Evolutionary conservation across 2,113 vertebrate species (phyloP).

Genomic region (Butorides virescens): DNA sequence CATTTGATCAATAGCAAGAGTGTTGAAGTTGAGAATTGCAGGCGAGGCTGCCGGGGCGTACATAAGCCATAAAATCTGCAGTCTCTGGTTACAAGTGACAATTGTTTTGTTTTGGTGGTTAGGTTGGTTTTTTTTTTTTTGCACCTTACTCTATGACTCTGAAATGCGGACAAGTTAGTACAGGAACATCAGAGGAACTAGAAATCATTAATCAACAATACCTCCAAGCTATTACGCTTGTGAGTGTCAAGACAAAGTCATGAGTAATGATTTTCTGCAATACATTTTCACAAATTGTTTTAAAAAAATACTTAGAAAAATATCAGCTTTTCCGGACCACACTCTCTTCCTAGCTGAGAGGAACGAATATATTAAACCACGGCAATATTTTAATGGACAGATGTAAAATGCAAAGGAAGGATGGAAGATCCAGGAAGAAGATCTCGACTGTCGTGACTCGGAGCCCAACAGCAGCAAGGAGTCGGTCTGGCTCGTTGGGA

Average conservation of each 20-base stretch:
- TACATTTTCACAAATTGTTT: constrained; percentile 5
- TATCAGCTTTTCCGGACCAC: neutral
- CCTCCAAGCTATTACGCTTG: constrained; percentile 40
- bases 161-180: constrained; percentile 39
- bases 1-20: neutral
- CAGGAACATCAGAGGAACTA: constrained; percentile 54
- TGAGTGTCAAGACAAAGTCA: constrained; percentile 41
- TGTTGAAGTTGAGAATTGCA: neutral
- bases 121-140: neutral
- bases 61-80: neutral
- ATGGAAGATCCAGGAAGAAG: neutral
- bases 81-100: constrained; percentile 41
- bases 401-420: neutral
- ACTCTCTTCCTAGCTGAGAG: neutral
- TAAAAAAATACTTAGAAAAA: neutral
- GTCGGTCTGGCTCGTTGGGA: neutral
- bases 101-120: neutral
- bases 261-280: constrained; percentile 56
- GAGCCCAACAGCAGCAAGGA: neutral
- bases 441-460: neutral
- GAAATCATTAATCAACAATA: constrained; percentile 59
- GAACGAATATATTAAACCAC: neutral
- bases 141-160: neutral
- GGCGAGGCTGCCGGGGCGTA: neutral
- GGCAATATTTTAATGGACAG: neutral